Conservation (phyloP, 2,888 invertebrate genomes). For the Ashinkailepas kermadecensis region DNA sequence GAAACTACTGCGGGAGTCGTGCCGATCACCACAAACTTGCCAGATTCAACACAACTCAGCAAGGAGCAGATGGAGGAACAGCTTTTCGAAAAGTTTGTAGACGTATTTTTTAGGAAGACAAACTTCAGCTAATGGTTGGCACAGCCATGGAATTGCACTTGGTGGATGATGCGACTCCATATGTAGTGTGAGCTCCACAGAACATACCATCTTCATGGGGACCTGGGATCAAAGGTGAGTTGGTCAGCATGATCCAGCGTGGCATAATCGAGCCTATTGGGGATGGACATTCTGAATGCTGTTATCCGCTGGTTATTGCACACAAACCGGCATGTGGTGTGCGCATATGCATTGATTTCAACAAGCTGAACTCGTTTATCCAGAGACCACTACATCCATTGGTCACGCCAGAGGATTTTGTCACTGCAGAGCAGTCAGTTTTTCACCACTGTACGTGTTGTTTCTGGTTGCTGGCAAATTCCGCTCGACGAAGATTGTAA, state of each 20-base stretch:
- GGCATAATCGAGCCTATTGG: slow-evolving; percentile 25
- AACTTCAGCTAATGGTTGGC: slow-evolving; percentile 15
- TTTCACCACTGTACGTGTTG: slow-evolving; percentile 23
- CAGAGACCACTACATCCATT: slow-evolving; percentile 20
- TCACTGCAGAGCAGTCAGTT: background rate
- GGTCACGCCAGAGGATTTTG: slow-evolving; percentile 21
- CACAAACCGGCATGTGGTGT: slow-evolving; percentile 13
- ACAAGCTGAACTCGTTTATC: slow-evolving; percentile 23
- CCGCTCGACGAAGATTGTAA: background rate
- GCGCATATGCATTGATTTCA: slow-evolving; percentile 25
- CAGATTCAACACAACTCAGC: background rate
- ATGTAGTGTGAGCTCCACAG: slow-evolving; percentile 12
- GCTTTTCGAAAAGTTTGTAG: background rate
- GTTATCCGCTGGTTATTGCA: slow-evolving; percentile 24
- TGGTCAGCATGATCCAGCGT: slow-evolving; percentile 14
- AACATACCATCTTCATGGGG: slow-evolving; percentile 26
- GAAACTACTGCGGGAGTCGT: too few relatives aligned
- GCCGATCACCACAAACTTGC: too few relatives aligned
- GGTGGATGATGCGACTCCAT: slow-evolving; percentile 22
- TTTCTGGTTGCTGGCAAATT: slow-evolving; percentile 27
- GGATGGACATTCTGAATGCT: slow-evolving; percentile 25
- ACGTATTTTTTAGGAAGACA: background rate
- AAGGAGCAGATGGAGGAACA: too few relatives aligned
- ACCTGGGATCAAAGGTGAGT: slow-evolving; percentile 18
- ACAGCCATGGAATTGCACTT: slow-evolving; percentile 25